Conservation (phyloP, 2,888 invertebrate genomes). For the Cylindroiulus punctatus region DNA sequence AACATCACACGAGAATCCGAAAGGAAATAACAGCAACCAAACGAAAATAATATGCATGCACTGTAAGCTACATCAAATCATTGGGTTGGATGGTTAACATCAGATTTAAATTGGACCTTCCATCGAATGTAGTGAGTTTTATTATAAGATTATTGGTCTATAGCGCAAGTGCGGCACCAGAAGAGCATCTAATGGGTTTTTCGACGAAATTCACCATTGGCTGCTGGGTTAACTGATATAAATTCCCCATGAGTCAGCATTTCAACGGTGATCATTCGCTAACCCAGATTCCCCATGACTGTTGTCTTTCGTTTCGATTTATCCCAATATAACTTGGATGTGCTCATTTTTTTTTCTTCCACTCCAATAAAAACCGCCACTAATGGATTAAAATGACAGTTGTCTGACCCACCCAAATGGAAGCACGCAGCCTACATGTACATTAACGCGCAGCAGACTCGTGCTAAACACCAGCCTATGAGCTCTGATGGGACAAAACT, state of each 20-base stretch:
- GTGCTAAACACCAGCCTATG: neutral
- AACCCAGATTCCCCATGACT: slow-evolving; percentile 41
- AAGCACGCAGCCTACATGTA: slow-evolving; percentile 11
- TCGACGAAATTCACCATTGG: neutral
- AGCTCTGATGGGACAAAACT: neutral
- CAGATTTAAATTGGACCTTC: too few relatives aligned
- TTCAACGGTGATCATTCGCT: neutral
- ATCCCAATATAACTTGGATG: slow-evolving; percentile 39
- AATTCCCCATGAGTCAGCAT: slow-evolving; percentile 42
- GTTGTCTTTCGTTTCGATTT: slow-evolving; percentile 20
- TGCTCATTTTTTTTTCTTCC: slow-evolving; percentile 4
- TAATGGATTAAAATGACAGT: slow-evolving; percentile 33
- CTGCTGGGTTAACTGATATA: neutral
- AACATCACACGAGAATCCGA: too few relatives aligned
- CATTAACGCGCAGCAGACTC: neutral
- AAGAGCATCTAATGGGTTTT: neutral
- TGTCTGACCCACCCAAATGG: slow-evolving; percentile 26
- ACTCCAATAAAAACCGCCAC: slow-evolving; percentile 19
- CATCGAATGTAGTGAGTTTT: too few relatives aligned
- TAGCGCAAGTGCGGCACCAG: neutral
- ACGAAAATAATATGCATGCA: too few relatives aligned
- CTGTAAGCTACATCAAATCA: too few relatives aligned
- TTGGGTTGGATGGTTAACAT: too few relatives aligned
- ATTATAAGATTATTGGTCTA: neutral
- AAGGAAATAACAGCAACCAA: too few relatives aligned